Conservation (phyloP, 2,797 vertebrate genomes). For the Hippoglossus hippoglossus region DNA sequence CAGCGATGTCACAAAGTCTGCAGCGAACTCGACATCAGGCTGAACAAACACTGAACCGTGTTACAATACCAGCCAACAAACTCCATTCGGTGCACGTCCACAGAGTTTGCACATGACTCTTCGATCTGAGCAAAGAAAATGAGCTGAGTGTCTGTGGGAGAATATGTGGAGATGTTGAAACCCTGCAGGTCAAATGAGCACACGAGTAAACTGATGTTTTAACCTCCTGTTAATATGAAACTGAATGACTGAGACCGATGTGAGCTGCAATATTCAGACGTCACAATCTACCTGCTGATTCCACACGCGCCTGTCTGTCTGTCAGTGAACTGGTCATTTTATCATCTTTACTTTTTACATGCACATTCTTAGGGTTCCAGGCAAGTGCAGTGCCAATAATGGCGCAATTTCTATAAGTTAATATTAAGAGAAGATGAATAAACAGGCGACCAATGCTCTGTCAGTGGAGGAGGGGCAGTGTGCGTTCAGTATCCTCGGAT, state of each 20-base stretch:
- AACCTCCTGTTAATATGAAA: conserved; percentile 12
- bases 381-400: no score
- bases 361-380: no score
- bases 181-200: no score
- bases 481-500: no score
- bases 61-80: conserved; percentile 15
- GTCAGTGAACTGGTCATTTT: no score
- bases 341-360: no score
- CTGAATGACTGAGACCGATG: conserved; percentile 5
- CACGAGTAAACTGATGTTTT: conserved; percentile 18
- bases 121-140: conserved; percentile 29
- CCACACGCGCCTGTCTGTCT: no score
- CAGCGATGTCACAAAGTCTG: not conserved
- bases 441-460: no score
- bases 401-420: no score
- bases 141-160: not conserved
- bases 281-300: not conserved
- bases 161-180: no score
- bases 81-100: conserved; percentile 24
- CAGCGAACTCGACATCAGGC: not conserved
- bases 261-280: conserved; percentile 27
- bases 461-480: no score
- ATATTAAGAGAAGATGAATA: no score
- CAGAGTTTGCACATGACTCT: conserved; percentile 31
- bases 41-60: conserved; percentile 35